These are phyloP conservation scores for Pyrrhosoma nymphula DNA, from an alignment of 2,888 invertebrate species.

Conservation along the genomic window DNA sequence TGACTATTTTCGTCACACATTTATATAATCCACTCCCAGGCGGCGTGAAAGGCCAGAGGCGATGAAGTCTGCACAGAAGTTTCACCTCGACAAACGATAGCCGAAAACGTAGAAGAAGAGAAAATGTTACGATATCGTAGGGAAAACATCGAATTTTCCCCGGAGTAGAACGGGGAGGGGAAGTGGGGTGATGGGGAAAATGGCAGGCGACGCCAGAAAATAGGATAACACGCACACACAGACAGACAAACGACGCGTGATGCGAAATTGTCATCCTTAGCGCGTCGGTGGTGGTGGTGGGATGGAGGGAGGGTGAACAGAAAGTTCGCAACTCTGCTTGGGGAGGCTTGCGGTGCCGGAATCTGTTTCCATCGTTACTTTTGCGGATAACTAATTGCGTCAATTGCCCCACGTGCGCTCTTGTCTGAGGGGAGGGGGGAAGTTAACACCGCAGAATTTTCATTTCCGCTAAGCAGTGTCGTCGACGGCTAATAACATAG, in stretches of 20 bases:
- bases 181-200: not conserved
- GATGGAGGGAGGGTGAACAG: not conserved
- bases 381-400: conserved; percentile 17
- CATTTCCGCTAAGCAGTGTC: not conserved
- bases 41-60: no score
- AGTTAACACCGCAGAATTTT: not conserved
- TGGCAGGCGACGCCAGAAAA: not conserved
- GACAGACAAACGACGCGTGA: not conserved
- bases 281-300: no score
- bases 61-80: no score
- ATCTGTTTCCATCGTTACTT: conserved; percentile 20
- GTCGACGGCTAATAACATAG: not conserved
- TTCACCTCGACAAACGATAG: not conserved
- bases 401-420: not conserved
- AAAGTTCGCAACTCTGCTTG: not conserved
- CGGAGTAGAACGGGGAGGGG: not conserved
- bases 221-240: not conserved
- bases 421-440: no score
- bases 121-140: no score
- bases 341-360: not conserved
- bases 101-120: not conserved
- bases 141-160: no score
- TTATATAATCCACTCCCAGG: no score
- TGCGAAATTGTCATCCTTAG: not conserved
- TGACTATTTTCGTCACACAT: no score